A percentile compares a stretch with the other conserved stretches of the same genome.
These are phyloP conservation scores for Mormyrops boulengeri DNA, from an alignment of 2,797 vertebrate genomes.

Conservation along the genomic window DNA sequence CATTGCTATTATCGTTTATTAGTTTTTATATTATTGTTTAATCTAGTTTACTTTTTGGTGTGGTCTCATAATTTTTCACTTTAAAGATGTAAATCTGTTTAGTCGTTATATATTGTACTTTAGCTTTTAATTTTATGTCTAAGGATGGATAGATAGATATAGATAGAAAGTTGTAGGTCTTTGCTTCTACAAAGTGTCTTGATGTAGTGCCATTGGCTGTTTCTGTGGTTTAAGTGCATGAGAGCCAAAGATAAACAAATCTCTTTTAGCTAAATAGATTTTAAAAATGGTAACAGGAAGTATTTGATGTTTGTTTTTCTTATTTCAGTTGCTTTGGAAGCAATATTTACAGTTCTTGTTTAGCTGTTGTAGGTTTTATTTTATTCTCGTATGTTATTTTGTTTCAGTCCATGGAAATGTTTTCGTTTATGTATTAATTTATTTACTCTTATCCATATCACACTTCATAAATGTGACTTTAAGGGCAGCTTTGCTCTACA, in stretches of 20 bases:
- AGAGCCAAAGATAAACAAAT: too few relatives aligned
- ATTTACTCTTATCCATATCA: neutral
- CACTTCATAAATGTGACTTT: neutral
- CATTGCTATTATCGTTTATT: neutral
- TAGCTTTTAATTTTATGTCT: neutral
- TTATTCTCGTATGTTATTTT: neutral
- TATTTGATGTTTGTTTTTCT: neutral
- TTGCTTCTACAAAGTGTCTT: neutral
- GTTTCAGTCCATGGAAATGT: neutral
- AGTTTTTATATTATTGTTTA: neutral
- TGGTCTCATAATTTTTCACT: neutral
- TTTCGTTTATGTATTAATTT: neutral
- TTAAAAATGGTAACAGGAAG: neutral
- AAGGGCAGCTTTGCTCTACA: too few relatives aligned
- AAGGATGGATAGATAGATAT: too few relatives aligned
- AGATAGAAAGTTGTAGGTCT: neutral
- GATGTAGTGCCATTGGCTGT: neutral
- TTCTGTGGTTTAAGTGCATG: too few relatives aligned
- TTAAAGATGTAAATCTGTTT: neutral
- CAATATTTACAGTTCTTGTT: neutral
- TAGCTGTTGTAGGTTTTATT: neutral
- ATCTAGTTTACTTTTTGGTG: neutral
- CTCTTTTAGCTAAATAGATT: too few relatives aligned
- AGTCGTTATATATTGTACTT: neutral
- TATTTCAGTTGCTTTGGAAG: neutral